phyloP scores from a whole-genome alignment of 2,797 vertebrate genomes.

The Holocentrus rufus region DNA sequence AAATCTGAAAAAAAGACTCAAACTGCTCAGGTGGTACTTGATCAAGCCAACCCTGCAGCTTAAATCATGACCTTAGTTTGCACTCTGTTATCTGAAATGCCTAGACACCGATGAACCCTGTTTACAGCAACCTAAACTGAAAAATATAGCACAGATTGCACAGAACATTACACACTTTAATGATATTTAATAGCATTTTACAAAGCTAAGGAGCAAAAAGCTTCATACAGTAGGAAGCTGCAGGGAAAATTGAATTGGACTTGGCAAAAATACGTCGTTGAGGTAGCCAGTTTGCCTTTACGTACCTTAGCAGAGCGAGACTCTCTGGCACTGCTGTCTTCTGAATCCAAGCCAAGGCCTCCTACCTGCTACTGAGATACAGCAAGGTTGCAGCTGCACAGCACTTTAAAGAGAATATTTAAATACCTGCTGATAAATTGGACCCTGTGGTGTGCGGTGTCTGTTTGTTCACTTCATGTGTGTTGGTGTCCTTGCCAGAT shows the following conservation, averaged over 20 bases:
- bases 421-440: conserved; percentile 67
- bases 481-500: conserved; percentile 65
- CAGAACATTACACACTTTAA: conserved; percentile 25
- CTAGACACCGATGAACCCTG: conserved; percentile 37
- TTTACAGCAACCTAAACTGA: conserved; percentile 46
- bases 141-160: conserved; percentile 29
- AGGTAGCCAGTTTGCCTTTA: conserved; percentile 58
- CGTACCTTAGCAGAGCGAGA: conserved; percentile 42
- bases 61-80: conserved; percentile 33
- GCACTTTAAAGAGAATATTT: conserved; percentile 70
- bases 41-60: conserved; percentile 35
- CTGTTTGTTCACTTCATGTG: conserved; percentile 40
- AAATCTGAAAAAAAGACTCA: neutral
- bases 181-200: conserved; percentile 51
- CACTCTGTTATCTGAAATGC: conserved; percentile 38
- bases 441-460: conserved; percentile 51
- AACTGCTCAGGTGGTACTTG: conserved; percentile 17
- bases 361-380: conserved; percentile 51
- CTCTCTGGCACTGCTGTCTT: conserved; percentile 48
- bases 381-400: conserved; percentile 59
- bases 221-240: conserved; percentile 34
- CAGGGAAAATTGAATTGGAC: conserved; percentile 53
- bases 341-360: conserved; percentile 67
- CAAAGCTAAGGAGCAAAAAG: conserved; percentile 43
- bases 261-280: conserved; percentile 54